Conservation (phyloP, 1,140 invertebrate species). For the Portunus trituberculatus region DNA sequence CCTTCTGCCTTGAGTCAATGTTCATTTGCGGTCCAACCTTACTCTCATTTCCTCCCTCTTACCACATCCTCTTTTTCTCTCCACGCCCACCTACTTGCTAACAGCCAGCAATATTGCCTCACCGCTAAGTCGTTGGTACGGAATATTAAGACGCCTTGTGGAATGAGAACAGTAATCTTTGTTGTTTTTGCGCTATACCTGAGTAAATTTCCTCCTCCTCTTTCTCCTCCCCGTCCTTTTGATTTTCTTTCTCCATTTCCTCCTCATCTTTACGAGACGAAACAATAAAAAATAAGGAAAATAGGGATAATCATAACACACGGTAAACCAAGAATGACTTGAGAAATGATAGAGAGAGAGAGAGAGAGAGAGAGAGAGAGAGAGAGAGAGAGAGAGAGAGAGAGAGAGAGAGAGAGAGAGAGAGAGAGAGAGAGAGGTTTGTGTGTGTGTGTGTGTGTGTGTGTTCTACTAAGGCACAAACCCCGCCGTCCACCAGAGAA, state of each 20-base stretch:
- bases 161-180: neutral
- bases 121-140: neutral
- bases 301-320: neutral
- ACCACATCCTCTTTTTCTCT: neutral
- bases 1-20: neutral
- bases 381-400: constrained; percentile 1
- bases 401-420: neutral
- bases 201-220: neutral
- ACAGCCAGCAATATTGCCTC: neutral
- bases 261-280: neutral
- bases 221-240: neutral
- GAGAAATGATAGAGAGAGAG: too few relatives aligned
- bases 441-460: neutral
- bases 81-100: neutral
- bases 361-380: constrained; percentile 11
- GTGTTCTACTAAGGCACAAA: neutral
- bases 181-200: neutral
- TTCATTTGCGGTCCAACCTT: neutral
- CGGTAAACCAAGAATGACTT: neutral
- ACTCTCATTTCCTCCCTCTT: neutral
- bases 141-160: neutral
- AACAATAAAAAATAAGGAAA: neutral
- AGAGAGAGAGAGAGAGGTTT: neutral
- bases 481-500: neutral
- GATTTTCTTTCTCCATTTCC: neutral